These are phyloP conservation scores for Anguilla obscura DNA, from an alignment of 2,797 vertebrate species.

Conservation along the genomic window DNA sequence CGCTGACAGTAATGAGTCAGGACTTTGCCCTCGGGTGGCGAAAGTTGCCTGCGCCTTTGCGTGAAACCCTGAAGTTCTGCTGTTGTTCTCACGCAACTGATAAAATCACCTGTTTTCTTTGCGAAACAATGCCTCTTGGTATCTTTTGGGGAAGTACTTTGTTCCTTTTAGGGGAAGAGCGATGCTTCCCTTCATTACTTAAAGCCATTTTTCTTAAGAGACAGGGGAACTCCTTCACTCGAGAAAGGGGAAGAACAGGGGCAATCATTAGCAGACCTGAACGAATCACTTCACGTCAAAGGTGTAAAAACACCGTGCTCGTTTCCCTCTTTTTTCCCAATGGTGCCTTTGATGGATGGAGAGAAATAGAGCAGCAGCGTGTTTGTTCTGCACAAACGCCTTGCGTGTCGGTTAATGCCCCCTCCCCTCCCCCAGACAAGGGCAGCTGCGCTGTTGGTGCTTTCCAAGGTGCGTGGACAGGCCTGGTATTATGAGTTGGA, in stretches of 20 bases:
- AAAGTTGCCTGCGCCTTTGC: background rate
- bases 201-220: conserved; percentile 37
- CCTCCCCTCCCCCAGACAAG: background rate
- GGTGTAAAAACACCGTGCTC: conserved; percentile 16
- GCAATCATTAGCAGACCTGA: conserved; percentile 14
- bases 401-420: background rate
- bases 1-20: background rate
- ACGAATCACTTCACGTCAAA: conserved; percentile 31
- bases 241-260: conserved; percentile 28
- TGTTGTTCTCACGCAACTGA: background rate
- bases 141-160: conserved; percentile 64
- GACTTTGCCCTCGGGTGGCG: background rate
- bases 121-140: conserved; percentile 57
- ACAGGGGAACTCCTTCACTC: conserved; percentile 44
- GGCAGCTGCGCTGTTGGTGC: background rate
- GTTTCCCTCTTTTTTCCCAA: conserved; percentile 28
- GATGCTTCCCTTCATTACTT: conserved; percentile 61
- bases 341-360: conserved; percentile 17
- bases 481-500: background rate
- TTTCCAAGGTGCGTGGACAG: conserved; percentile 18
- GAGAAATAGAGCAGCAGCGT: background rate
- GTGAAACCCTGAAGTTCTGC: background rate
- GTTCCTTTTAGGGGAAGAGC: conserved; percentile 65
- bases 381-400: background rate
- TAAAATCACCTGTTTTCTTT: conserved; percentile 57